Evolutionary conservation across 2,888 invertebrate species (phyloP).

Genomic region (Drosophila fulvimacula): DNA sequence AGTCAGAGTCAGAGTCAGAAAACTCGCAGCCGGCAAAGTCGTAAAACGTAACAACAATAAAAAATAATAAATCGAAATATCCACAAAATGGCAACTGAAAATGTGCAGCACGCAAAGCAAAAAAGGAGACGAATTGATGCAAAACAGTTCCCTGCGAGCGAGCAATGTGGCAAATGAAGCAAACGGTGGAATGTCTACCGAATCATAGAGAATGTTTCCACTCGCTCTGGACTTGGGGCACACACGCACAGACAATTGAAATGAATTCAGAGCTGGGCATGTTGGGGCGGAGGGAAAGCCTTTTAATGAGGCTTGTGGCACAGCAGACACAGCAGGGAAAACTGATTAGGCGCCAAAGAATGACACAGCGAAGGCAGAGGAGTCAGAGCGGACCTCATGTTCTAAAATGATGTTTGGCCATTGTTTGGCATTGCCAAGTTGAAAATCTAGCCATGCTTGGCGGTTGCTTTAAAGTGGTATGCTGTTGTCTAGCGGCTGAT

Average conservation of each 20-base stretch:
- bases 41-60: slow-evolving; percentile 80
- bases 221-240: slow-evolving; percentile 2
- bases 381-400: background rate
- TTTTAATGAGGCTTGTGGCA: slow-evolving; percentile 33
- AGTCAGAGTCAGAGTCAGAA: slow-evolving; percentile 1
- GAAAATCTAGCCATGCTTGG: background rate
- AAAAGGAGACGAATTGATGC: slow-evolving; percentile 49
- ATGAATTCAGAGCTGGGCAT: slow-evolving; percentile 39
- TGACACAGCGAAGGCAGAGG: background rate
- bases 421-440: background rate
- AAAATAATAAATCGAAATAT: slow-evolving; percentile 81
- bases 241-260: slow-evolving; percentile 16
- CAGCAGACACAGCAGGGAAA: slow-evolving; percentile 9
- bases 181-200: slow-evolving; percentile 45
- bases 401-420: background rate
- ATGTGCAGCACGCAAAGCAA: slow-evolving; percentile 57
- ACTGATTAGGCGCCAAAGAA: slow-evolving; percentile 15
- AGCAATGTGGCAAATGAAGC: slow-evolving; percentile 70
- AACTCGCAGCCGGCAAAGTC: slow-evolving; percentile 48
- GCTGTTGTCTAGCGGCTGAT: background rate
- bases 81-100: slow-evolving; percentile 72
- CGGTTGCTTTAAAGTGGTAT: background rate
- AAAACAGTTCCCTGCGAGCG: slow-evolving; percentile 9
- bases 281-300: slow-evolving; percentile 18
- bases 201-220: slow-evolving; percentile 11